phyloP scores from a whole-genome alignment of 2,888 invertebrate genomes.

The Sturmia bella region DNA sequence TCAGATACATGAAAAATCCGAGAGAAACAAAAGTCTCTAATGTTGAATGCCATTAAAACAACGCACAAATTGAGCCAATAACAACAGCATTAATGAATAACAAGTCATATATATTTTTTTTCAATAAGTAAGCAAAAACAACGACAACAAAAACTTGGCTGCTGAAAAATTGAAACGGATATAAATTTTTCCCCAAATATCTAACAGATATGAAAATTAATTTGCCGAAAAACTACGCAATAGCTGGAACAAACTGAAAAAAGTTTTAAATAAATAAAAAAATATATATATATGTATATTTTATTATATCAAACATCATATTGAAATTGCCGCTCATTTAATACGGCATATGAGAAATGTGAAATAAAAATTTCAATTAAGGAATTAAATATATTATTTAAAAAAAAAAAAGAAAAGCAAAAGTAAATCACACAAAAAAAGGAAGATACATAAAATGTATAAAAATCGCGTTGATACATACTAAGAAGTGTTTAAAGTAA shows the following conservation, averaged over 20 bases:
- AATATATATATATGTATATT: not conserved
- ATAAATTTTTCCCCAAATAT: constrained; percentile 10
- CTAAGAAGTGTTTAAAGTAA: no score
- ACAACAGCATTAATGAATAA: constrained; percentile 17
- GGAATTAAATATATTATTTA: no score
- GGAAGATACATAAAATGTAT: not conserved
- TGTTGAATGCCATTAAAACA: constrained; percentile 1
- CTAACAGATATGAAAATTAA: not conserved
- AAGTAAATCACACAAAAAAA: no score
- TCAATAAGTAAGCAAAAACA: not conserved
- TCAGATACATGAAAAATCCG: constrained; percentile 31
- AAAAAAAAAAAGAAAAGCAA: no score
- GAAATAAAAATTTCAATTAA: no score
- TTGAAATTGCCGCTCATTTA: no score
- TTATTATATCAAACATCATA: no score
- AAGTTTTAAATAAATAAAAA: not conserved
- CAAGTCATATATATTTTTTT: constrained; percentile 5
- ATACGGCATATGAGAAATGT: no score
- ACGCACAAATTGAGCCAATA: constrained; percentile 52
- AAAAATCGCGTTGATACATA: not conserved
- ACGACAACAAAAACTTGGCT: constrained; percentile 11
- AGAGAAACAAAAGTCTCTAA: constrained; percentile 39
- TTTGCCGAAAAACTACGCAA: not conserved
- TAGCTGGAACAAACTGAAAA: not conserved
- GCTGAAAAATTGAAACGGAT: not conserved